phyloP scores from a whole-genome alignment of 1,140 invertebrate species.

The Pogonomyrmex californicus region DNA sequence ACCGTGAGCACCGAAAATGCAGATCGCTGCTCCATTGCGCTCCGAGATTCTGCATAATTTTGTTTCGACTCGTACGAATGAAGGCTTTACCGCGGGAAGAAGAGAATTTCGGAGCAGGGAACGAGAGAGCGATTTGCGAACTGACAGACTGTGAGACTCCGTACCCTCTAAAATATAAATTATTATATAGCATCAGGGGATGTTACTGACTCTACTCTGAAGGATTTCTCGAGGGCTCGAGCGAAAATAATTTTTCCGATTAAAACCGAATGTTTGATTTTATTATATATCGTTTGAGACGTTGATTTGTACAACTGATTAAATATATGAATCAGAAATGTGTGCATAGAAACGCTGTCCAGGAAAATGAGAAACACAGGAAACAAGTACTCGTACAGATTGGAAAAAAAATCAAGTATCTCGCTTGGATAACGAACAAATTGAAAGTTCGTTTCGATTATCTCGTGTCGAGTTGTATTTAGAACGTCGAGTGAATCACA shows the following conservation, averaged over 20 bases:
- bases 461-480: slow-evolving; percentile 49
- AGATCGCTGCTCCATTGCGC: slow-evolving; percentile 63
- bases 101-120: slow-evolving; percentile 1
- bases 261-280: background rate
- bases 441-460: slow-evolving; percentile 61
- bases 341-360: background rate
- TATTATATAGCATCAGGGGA: slow-evolving; percentile 31
- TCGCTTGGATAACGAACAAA: slow-evolving; percentile 48
- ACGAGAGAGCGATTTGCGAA: background rate
- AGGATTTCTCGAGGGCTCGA: background rate
- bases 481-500: slow-evolving; percentile 35
- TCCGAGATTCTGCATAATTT: slow-evolving; percentile 73
- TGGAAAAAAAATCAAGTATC: slow-evolving; percentile 54
- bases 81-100: slow-evolving; percentile 30
- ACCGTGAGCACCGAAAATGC: slow-evolving; percentile 45
- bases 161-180: slow-evolving; percentile 35
- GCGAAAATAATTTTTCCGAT: slow-evolving; percentile 37
- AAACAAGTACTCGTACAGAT: slow-evolving; percentile 41
- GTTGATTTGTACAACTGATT: background rate
- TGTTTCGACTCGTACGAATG: slow-evolving; percentile 48
- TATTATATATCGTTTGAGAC: background rate
- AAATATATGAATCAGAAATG: slow-evolving; percentile 2
- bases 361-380: background rate
- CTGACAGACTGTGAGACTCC: background rate
- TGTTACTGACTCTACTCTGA: slow-evolving; percentile 12